Base-by-base conservation (phyloP, 2,888 invertebrate genomes). In the Mayetiola destructor region DNA sequence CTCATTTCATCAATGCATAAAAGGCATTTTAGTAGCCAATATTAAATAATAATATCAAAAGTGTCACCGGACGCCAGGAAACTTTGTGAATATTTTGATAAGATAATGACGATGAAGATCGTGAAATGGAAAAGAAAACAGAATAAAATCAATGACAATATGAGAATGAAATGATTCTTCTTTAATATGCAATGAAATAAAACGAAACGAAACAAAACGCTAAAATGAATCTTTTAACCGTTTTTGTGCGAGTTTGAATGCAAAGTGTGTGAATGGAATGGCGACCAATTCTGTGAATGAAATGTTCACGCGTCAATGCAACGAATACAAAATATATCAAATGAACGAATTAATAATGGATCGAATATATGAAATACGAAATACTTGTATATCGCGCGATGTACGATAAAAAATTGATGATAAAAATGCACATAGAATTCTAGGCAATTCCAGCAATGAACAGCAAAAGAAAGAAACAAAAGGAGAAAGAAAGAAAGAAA, bases 21-120 rank as follows among this genome's bases (percentile, higher is more conserved):
- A 32, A 6, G 8, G 8, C 32, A 32, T 12, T 32, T 32, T 12
- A 6, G 27, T 2, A 27, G 27, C 27, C 4, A 42, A 42, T 42
- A 42, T 42, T 42, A 23, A 42, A 48, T 23, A 27, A 48, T 48
- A 42, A 42, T 16, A n/a, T 42, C 23, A 42, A n/a, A n/a, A n/a
- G n/a, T n/a, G n/a, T n/a, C n/a, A 27, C 48, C 48, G 27, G 48
- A 48, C 48, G 48, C 48, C 48, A 42, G n/a, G n/a, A n/a, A 23
- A 23, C 42, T 48, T 23, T 48, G 8, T 23, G 27, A 27, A 48
- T 27, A 48, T 48, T 48, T 27, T n/a, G n/a, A n/a, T n/a, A n/a
- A n/a, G 48, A 48, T 48, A 48, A 48, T 23, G n/a, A 27, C 16
- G 23, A 16, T 16, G 23, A 20, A 23, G 16, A 48, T 48, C 14